Conservation (phyloP, 1,140 invertebrate species). For the Brachionus plicatilis region DNA sequence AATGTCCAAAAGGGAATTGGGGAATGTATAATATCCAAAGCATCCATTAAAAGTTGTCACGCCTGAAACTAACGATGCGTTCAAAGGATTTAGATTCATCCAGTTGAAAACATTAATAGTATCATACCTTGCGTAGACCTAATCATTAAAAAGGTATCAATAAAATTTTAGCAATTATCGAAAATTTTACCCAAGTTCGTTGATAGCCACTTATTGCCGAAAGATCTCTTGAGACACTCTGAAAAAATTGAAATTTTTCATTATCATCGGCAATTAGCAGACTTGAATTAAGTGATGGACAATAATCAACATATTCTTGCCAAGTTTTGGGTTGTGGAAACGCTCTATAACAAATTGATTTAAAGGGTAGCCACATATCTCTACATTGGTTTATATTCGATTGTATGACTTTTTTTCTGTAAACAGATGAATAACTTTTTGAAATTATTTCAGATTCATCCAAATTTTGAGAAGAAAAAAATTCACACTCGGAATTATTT, state of each 20-base stretch:
- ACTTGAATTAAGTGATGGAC: not conserved
- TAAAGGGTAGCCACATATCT: not conserved
- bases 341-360: not conserved
- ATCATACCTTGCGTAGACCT: not conserved
- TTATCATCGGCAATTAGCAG: not conserved
- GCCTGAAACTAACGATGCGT: not conserved
- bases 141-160: not conserved
- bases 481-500: not conserved
- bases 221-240: not conserved
- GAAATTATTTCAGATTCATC: not conserved
- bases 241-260: not conserved
- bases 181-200: not conserved
- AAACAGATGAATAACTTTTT: not conserved
- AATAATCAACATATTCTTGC: not conserved
- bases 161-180: not conserved
- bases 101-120: not conserved
- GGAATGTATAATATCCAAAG: not conserved
- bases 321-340: not conserved
- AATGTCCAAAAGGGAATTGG: not conserved
- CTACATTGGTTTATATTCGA: not conserved
- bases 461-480: not conserved
- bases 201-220: not conserved
- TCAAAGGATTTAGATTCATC: not conserved
- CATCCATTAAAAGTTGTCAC: not conserved
- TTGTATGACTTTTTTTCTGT: not conserved